Evolutionary conservation across 2,797 vertebrate genomes (phyloP).

Genomic region (Phoebastria nigripes): DNA sequence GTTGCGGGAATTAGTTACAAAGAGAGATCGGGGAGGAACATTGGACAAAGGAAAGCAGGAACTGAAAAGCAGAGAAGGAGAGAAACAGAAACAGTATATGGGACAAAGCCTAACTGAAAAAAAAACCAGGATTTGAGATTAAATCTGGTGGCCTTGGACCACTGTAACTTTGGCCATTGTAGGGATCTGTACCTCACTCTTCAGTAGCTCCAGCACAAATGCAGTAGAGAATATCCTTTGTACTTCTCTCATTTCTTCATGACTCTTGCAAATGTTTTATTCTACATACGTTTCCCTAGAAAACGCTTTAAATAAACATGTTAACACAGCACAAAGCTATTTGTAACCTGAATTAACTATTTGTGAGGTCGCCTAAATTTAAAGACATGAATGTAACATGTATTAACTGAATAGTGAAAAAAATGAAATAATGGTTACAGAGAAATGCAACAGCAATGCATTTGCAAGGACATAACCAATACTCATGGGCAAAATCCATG

Average conservation of each 20-base stretch:
- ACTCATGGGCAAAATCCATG: not conserved
- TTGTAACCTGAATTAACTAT: not conserved
- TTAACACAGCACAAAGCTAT: not conserved
- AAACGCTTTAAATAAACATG: not conserved
- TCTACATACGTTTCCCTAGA: not conserved
- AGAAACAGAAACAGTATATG: not conserved
- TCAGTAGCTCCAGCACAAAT: not conserved
- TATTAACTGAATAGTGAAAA: not conserved
- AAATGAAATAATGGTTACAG: not conserved
- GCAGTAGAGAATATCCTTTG: not conserved
- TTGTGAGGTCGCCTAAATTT: not conserved
- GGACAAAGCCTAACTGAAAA: not conserved
- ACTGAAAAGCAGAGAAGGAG: not conserved
- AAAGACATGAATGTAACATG: not conserved
- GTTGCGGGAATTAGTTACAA: not conserved
- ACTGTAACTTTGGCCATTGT: not conserved
- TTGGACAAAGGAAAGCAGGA: not conserved
- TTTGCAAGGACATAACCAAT: not conserved
- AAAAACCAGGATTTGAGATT: not conserved
- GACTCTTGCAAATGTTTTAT: not conserved
- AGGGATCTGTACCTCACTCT: not conserved
- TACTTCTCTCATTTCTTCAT: not conserved
- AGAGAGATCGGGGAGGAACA: not conserved
- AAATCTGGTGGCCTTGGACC: not conserved
- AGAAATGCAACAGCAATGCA: not conserved